Percentiles rank a stretch among this genome's conserved stretches.
Evolutionary conservation across 2,797 vertebrate species (phyloP).

Genomic region (Xyrichtys novacula): DNA sequence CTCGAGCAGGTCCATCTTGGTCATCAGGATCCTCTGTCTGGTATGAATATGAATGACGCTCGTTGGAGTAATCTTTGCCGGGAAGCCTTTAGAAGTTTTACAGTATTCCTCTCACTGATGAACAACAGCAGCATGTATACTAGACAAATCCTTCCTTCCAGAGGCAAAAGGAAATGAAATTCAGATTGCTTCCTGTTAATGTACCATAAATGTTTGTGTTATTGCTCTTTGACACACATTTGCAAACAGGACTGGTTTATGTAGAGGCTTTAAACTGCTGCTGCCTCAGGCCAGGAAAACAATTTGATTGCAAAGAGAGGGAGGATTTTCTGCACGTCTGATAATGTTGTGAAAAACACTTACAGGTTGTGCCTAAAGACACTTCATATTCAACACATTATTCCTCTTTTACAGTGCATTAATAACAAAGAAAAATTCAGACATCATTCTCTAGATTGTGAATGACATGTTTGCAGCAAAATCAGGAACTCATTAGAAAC

Average conservation of each 20-base stretch:
- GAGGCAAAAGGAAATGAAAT: slow-evolving; percentile 34
- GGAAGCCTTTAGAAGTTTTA: slow-evolving; percentile 53
- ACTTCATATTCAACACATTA: not conserved
- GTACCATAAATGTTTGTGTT: slow-evolving; percentile 47
- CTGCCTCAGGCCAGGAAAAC: slow-evolving; percentile 8
- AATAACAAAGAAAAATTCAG: slow-evolving; percentile 8
- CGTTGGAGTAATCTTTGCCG: slow-evolving; percentile 36
- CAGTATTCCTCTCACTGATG: slow-evolving; percentile 40
- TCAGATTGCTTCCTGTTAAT: slow-evolving; percentile 66
- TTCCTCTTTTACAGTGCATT: not conserved
- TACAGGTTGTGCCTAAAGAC: not conserved
- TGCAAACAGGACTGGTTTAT: slow-evolving; percentile 2
- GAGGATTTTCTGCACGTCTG: too few relatives aligned
- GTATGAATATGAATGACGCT: slow-evolving; percentile 47
- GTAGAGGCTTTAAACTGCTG: slow-evolving; percentile 40
- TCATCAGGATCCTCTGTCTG: slow-evolving; percentile 41
- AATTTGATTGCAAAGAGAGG: not conserved
- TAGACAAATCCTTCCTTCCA: slow-evolving; percentile 25
- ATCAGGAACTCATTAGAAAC: too few relatives aligned
- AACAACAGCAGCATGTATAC: slow-evolving; percentile 25
- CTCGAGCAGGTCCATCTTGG: slow-evolving; percentile 21
- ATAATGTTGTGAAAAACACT: not conserved
- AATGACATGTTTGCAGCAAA: too few relatives aligned
- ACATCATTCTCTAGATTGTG: too few relatives aligned
- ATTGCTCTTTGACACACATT: slow-evolving; percentile 38